These are phyloP conservation scores for Xylota sylvarum DNA, from an alignment of 2,888 invertebrate species.

Conservation along the genomic window DNA sequence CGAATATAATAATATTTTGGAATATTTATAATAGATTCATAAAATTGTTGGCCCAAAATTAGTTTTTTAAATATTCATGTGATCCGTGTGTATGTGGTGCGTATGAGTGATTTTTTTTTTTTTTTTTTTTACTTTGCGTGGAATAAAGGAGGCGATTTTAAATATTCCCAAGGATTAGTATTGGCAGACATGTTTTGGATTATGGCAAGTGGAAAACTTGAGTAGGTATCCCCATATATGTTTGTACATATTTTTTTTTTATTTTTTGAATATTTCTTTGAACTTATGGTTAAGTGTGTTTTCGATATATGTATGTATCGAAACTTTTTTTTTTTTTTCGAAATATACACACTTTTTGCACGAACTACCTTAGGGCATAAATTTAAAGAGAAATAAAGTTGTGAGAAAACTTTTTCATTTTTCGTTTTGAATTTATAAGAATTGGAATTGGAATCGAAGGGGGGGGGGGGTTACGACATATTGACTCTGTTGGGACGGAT, in stretches of 20 bases:
- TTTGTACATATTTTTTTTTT: too few relatives aligned
- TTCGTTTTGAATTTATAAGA: conserved; percentile 20
- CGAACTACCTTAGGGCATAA: conserved; percentile 40
- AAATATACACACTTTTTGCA: conserved; percentile 8
- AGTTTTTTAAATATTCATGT: conserved; percentile 71
- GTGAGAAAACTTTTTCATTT: background rate
- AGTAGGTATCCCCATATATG: conserved; percentile 34
- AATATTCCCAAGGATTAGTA: conserved; percentile 63
- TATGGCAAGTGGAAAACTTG: conserved; percentile 42
- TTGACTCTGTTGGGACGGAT: conserved; percentile 1
- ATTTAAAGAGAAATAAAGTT: conserved; percentile 15
- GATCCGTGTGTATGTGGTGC: conserved; percentile 32
- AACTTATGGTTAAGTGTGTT: conserved; percentile 1
- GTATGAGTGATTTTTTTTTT: conserved; percentile 39
- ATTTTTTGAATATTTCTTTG: conserved; percentile 16
- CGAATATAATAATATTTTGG: conserved; percentile 48
- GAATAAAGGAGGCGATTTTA: conserved; percentile 4
- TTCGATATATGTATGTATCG: conserved; percentile 4
- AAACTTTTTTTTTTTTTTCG: background rate
- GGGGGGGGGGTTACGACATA: too few relatives aligned
- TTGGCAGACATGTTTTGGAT: conserved; percentile 61
- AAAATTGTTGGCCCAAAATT: conserved; percentile 49
- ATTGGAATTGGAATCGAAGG: background rate
- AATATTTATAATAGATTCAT: conserved; percentile 58
- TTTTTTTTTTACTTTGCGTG: background rate